These are phyloP conservation scores for Myotis brandtii DNA, from an alignment of 2,113 vertebrate genomes.

Conservation along the genomic window DNA sequence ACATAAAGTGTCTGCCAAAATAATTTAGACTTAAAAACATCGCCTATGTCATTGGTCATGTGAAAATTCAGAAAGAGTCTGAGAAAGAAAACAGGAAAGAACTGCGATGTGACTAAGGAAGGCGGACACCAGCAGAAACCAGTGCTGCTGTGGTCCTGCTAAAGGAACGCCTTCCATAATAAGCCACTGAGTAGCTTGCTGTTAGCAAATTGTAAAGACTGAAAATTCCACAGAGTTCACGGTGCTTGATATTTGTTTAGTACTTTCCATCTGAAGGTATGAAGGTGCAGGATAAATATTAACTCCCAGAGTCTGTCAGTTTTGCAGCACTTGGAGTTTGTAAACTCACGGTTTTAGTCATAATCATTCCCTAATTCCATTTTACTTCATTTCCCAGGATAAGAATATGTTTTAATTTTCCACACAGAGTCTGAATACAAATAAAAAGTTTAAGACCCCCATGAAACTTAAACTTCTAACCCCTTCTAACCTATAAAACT, in stretches of 20 bases:
- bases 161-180: neutral
- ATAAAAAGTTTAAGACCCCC: neutral
- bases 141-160: neutral
- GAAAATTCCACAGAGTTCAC: conserved; percentile 58
- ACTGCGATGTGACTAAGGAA: neutral
- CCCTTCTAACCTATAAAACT: neutral
- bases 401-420: conserved; percentile 7
- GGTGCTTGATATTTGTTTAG: conserved; percentile 46
- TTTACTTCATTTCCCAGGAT: conserved; percentile 13
- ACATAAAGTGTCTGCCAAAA: conserved; percentile 35
- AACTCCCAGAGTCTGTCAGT: conserved; percentile 54
- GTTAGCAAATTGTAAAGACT: neutral
- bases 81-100: neutral
- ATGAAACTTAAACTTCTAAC: neutral
- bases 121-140: neutral
- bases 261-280: conserved; percentile 55
- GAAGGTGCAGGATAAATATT: conserved; percentile 77
- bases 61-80: neutral
- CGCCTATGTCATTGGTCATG: neutral
- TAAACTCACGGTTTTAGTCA: conserved; percentile 22
- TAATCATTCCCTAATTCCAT: conserved; percentile 23
- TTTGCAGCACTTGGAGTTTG: conserved; percentile 33
- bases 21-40: neutral
- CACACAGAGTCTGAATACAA: conserved; percentile 9
- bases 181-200: neutral